These are phyloP conservation scores for Sarcophaga carnaria DNA, from an alignment of 2,888 invertebrate species.

Conservation along the genomic window DNA sequence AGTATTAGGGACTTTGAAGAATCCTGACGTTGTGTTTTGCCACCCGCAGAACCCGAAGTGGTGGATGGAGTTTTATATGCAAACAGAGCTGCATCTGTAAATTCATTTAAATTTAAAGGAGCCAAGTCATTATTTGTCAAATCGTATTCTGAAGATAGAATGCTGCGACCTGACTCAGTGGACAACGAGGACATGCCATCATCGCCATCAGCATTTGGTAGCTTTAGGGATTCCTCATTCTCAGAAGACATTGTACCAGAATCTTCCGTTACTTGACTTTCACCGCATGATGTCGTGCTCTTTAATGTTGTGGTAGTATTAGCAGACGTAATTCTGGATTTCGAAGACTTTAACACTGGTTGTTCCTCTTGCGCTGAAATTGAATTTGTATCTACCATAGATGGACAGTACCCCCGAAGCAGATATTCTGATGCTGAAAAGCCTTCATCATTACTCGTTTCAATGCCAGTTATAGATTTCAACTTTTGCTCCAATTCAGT, in stretches of 20 bases:
- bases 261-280: conserved; percentile 82
- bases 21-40: conserved; percentile 67
- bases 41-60: conserved; percentile 76
- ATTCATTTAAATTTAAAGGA: conserved; percentile 72
- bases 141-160: conserved; percentile 80
- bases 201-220: conserved; percentile 74
- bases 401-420: conserved; percentile 85
- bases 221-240: conserved; percentile 75
- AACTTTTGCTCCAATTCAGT: conserved; percentile 91
- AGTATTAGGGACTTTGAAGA: conserved; percentile 67
- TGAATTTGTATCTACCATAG: conserved; percentile 82
- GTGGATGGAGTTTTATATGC: conserved; percentile 76
- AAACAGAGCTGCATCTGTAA: conserved; percentile 73
- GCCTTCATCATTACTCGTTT: conserved; percentile 70
- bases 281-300: conserved; percentile 73
- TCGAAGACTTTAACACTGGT: conserved; percentile 5
- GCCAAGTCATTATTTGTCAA: conserved; percentile 71
- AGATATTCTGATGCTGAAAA: conserved; percentile 85
- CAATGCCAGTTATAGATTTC: conserved; percentile 84
- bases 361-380: conserved; percentile 47
- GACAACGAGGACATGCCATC: conserved; percentile 79
- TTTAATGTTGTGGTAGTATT: conserved; percentile 73
- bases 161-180: conserved; percentile 79
- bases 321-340: conserved; percentile 73
- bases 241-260: conserved; percentile 77